Evolutionary conservation across 2,113 vertebrate species (phyloP), one percentile per base, ranked within the genome.

Genomic region (Isichthys henryi): DNA sequence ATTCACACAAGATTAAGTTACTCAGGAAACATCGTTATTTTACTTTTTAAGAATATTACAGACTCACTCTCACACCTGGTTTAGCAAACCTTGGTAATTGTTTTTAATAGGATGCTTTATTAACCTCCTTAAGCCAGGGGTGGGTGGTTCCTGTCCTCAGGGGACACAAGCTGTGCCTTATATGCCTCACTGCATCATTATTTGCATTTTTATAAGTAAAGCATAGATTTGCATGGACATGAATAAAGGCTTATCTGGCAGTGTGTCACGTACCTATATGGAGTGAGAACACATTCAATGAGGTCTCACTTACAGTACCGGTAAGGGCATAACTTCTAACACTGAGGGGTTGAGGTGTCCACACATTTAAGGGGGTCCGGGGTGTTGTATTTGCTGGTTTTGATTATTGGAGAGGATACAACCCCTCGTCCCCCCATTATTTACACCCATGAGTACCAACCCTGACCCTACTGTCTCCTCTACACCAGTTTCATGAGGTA

Each of bases 121-220:
- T 82, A 82, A 82, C 77, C 77, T 82, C 77, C 77, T 82, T 82
- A 82, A 82, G 43, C 35, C 43, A 82, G 62, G 62, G 62, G n/a
- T 70, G 62, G 62, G 62, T 27, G 62, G 62, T 70, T 70, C 62
- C 62, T 13, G n/a, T 70, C 62, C n/a, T 70, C 62, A 3, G n/a
- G 62, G 62, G 62, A 27, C 62, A 5, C 62, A 27, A 27, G n/a
- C 62, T 70, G 62, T 70, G 62, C 77, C 43, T 82, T 82, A 82
- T 82, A 82, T 82, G 77, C 43, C 8, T 45, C 31, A 82, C 43
- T 45, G 77, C 62, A 70, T 70, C n/a, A 70, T 70, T 70, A 70
- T 70, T 70, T 70, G 62, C 62, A 70, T 70, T 70, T 70, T 70
- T 70, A 70, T 70, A 70, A 70, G 62, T 70, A 70, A 70, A 70